These are phyloP conservation scores for Salticus scenicus DNA, from an alignment of 2,888 invertebrate species.

Conservation along the genomic window DNA sequence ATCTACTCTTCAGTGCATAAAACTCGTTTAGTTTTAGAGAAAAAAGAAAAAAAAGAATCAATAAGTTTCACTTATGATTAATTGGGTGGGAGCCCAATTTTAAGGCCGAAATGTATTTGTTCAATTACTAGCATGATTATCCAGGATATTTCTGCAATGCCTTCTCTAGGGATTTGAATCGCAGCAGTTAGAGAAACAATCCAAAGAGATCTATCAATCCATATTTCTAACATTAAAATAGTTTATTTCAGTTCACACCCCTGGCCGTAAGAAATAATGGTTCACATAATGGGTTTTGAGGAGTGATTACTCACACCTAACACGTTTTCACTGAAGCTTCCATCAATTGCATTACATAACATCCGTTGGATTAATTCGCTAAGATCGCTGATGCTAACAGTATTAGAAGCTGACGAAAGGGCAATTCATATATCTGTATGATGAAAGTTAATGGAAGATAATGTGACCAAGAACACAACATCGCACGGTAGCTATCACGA, in stretches of 20 bases:
- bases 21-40: too few relatives aligned
- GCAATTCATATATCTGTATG: constrained; percentile 67
- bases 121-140: background rate
- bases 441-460: constrained; percentile 67
- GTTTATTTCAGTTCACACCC: constrained; percentile 65
- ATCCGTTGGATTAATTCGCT: constrained; percentile 64
- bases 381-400: constrained; percentile 62
- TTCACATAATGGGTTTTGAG: constrained; percentile 56
- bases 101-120: background rate
- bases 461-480: constrained; percentile 62
- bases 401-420: constrained; percentile 67
- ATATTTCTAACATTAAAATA: constrained; percentile 35
- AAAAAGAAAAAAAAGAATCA: background rate
- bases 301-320: constrained; percentile 62
- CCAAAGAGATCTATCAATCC: constrained; percentile 37
- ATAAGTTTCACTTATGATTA: background rate
- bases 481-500: constrained; percentile 66
- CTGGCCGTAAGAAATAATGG: constrained; percentile 56
- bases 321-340: constrained; percentile 52
- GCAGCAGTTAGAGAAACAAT: constrained; percentile 18
- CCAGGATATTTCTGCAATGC: background rate
- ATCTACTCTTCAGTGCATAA: too few relatives aligned
- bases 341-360: constrained; percentile 69
- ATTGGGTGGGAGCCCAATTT: background rate
- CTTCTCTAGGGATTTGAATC: background rate